phyloP scores from a whole-genome alignment of 2,113 vertebrate genomes.

The Hymenochirus boettgeri region DNA sequence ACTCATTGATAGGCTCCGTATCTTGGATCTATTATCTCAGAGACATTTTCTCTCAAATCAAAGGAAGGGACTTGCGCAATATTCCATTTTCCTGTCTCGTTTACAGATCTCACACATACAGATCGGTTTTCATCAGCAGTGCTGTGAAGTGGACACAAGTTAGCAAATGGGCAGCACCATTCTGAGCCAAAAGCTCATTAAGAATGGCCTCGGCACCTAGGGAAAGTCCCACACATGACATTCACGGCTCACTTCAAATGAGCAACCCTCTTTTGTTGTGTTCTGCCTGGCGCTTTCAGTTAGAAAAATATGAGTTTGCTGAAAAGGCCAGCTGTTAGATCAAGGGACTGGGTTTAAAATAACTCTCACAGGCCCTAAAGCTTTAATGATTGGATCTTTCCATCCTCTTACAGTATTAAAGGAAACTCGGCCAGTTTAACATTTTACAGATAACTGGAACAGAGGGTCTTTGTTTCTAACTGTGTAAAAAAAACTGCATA shows the following conservation, averaged over 20 bases:
- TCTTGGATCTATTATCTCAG: not conserved
- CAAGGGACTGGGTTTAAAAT: constrained; percentile 58
- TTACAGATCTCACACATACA: constrained; percentile 60
- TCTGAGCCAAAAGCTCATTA: constrained; percentile 58
- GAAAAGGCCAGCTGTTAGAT: constrained; percentile 54
- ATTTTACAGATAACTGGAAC: constrained; percentile 56
- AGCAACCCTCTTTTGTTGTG: constrained; percentile 53
- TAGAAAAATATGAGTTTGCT: constrained; percentile 53
- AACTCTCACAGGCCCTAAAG: constrained; percentile 53
- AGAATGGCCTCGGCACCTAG: constrained; percentile 50
- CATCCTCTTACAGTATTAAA: constrained; percentile 51
- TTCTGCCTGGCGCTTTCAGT: constrained; percentile 46
- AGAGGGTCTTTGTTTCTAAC: constrained; percentile 59
- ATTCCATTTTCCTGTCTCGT: constrained; percentile 48
- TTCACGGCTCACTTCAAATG: constrained; percentile 47
- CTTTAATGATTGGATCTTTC: constrained; percentile 61
- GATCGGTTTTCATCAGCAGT: constrained; percentile 34
- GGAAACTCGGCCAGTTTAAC: constrained; percentile 57
- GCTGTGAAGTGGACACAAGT: constrained; percentile 57
- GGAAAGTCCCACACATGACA: constrained; percentile 52
- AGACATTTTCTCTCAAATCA: constrained; percentile 3
- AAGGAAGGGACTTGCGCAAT: constrained; percentile 13
- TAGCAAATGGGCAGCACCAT: constrained; percentile 48
- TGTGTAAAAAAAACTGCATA: constrained; percentile 56
- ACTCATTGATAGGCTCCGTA: too few relatives aligned